Conservation (phyloP, 2,113 vertebrate genomes). For the Beaufortia kweichowensis region DNA sequence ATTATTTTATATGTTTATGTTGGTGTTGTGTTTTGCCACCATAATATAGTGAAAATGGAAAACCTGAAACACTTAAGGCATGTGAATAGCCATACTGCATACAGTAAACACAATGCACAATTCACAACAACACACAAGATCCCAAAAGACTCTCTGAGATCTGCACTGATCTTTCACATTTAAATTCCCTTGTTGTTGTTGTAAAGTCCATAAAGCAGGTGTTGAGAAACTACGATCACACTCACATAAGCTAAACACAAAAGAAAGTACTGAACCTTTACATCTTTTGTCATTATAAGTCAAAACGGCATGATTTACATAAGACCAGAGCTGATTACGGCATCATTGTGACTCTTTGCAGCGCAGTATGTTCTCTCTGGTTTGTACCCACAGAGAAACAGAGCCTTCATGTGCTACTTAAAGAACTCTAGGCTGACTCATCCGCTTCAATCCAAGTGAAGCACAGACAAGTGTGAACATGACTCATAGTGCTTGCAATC, state of each 20-base stretch:
- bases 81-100: too few relatives aligned
- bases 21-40: too few relatives aligned
- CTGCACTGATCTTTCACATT: too few relatives aligned
- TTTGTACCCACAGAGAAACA: conserved; percentile 38
- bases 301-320: conserved; percentile 33
- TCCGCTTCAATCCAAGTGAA: conserved; percentile 44
- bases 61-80: too few relatives aligned
- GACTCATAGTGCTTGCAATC: conserved; percentile 50
- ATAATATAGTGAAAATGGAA: too few relatives aligned
- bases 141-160: too few relatives aligned
- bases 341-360: background rate
- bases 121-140: too few relatives aligned
- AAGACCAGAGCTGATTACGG: conserved; percentile 15
- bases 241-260: conserved; percentile 7
- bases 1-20: too few relatives aligned
- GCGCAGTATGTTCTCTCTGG: conserved; percentile 11
- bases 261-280: background rate
- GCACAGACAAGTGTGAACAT: conserved; percentile 49
- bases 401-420: conserved; percentile 45
- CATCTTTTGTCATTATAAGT: conserved; percentile 3
- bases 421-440: conserved; percentile 43
- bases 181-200: background rate
- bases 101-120: too few relatives aligned
- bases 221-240: background rate
- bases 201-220: background rate